These are phyloP conservation scores for Leptinotarsa defecta DNA, from an alignment of 1,140 invertebrate species.

Conservation along the genomic window DNA sequence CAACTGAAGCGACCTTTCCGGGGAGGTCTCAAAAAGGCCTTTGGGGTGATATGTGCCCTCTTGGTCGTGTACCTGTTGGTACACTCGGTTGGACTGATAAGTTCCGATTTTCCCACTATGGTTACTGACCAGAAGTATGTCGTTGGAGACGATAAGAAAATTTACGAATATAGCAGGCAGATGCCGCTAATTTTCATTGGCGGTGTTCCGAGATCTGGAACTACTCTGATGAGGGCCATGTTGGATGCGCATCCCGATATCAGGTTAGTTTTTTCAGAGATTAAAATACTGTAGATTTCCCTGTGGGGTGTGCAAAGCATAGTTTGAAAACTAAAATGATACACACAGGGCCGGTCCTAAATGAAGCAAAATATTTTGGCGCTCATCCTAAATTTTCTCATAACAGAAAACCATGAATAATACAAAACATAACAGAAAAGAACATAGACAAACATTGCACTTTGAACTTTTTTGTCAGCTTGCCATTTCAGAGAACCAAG, in stretches of 20 bases:
- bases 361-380: no score
- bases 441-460: no score
- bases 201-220: constrained; percentile 94
- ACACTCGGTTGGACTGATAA: constrained; percentile 20
- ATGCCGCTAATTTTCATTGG: constrained; percentile 97
- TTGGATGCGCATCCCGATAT: constrained; percentile 98
- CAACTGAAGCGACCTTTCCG: constrained; percentile 35
- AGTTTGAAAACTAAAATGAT: no score
- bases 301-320: no score
- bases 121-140: constrained; percentile 62
- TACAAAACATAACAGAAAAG: no score
- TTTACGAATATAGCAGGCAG: constrained; percentile 77
- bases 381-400: no score
- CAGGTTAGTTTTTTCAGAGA: constrained; percentile 60
- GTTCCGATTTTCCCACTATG: constrained; percentile 36
- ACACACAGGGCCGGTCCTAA: no score
- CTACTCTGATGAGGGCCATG: constrained; percentile 96
- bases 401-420: no score
- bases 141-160: constrained; percentile 65
- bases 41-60: constrained; percentile 27
- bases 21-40: constrained; percentile 36
- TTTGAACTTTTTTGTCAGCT: no score
- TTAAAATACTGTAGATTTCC: no score
- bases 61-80: constrained; percentile 35
- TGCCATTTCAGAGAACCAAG: no score